Base-by-base conservation (phyloP, 1,140 invertebrate genomes). In the Ladona fulva region DNA sequence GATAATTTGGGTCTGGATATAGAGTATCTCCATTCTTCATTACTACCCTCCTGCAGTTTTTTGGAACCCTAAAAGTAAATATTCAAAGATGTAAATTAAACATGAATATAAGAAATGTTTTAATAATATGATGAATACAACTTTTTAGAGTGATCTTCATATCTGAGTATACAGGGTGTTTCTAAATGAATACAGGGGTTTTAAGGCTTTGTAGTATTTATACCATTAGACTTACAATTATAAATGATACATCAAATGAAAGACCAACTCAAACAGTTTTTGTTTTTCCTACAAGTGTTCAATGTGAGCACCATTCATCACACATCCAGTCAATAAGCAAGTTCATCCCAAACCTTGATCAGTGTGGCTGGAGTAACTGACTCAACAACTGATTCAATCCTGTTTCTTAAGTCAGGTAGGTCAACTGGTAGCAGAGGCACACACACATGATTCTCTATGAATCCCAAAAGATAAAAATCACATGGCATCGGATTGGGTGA, bases 1-100 rank as follows among this genome's bases (percentile, higher is more conserved):
- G 89, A 83, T 92, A 93, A 83, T 90, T 87, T 11, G 92, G 92
- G 80, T 88, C 88, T 0, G 89, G 89, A 84, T 86, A 91, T 82
- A 91, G 91, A 24, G 85, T 85, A 77, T 90, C 87, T 6, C 87
- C 88, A 78, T 86, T 85, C 59, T 88, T 84, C 0, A 91, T 92
- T 12, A 93, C 85, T 14, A 91, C 89, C 81, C 88, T 87, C 29
- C 81, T 82, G 81, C 92, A 90, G 84, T 92, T 89, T 76, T 77
- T 81, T 3, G 93, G 93, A 1, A 94, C 92, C 81, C 87, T 29
- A 14, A 42, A 24, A 75, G 5, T 5, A 19, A 19, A 37, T 37
- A 37, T n/a, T n/a, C n/a, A n/a, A n/a, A n/a, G n/a, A n/a, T n/a
- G n/a, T n/a, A n/a, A n/a, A n/a, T n/a, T n/a, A n/a, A n/a, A n/a